Evolutionary conservation across 2,888 invertebrate genomes (phyloP), one percentile per base, ranked within the genome.

Genomic region (Agrenia bidenticulata): DNA sequence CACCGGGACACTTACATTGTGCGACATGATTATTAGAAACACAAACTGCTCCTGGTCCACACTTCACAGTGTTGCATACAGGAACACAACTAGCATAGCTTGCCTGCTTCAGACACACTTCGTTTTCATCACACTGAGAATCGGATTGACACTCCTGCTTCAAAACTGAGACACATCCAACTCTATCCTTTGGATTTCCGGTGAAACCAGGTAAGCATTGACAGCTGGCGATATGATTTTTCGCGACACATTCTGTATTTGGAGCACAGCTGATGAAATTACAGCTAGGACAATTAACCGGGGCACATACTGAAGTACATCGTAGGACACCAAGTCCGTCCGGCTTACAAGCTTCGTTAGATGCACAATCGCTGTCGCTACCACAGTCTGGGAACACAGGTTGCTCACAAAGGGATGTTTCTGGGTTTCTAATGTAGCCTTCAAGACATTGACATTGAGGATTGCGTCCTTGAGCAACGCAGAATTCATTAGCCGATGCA

Each of bases 161-260:
- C 17, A 86, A 83, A 1, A 88, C 80, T 15, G 85, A 85, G 75
- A 86, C 84, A 77, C 94, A 94, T n/a, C 94, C 94, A 73, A 88
- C 88, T 24, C 94, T 85, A 78, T 93, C 90, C 77, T 92, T 92
- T 19, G 94, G 91, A 82, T 95, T 94, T 41, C 95, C 95, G 13
- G 87, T 85, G 79, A 86, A 95, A 2, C 92, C 93, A 42, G 85
- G 81, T 19, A 90, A 81, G 78, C 95, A 96, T 77, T 90, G 88
- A 78, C 95, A 96, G n/a, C 57, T 88, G 21, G 69, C 63, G 58
- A 76, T 74, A 61, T 79, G 78, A 57, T 78, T 78, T 27, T 75
- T 70, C 13, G 79, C 77, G 1, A 89, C 80, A 80, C 94, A 94
- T 69, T 88, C 85, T 0, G 94, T 89, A 80, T 94, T 92, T 61